Base-by-base conservation (phyloP, 2,113 vertebrate genomes). In the Eretmochelys imbricata region DNA sequence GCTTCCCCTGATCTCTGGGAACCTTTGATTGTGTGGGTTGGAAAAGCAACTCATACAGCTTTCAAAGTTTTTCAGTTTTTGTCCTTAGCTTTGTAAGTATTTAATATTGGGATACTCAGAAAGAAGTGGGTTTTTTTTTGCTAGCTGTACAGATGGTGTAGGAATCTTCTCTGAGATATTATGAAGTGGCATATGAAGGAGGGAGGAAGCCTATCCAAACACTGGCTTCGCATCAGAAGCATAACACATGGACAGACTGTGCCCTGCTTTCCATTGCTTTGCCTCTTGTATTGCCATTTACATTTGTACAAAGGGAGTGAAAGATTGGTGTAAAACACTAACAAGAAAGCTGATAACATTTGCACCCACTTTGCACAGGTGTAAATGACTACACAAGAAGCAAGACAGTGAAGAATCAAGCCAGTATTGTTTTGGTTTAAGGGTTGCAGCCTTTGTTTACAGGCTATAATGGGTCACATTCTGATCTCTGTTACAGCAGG, bases 1-100 rank as follows among this genome's bases (percentile, higher is more conserved):
- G 19, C 65, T 72, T 38, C 65, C 65, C 5, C 65, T n/a, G 65
- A n/a, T 22, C 17, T 38, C 65, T 72, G 65, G 35, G 65, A 20
- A 16, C 10, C 55, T 49, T 14, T 31, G 76, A 62, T 94, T 93
- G 42, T 84, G 38, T 92, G 16, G 38, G 46, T 55, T 78, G 90
- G 76, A 54, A 93, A 93, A 93, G 27, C 2, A 89, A 13, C 24
- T 84, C n/a, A 42, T 81, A 31, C 0, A 1, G 35, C 24, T 85
- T 86, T 65, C 65, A 8, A 13, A 50, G 55, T 62, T 62, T 4
- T 54, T 19, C 31, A 31, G 81, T 90, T 65, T 87, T 8, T n/a
- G 53, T 93, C n/a, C n/a, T 72, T 38, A 72, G 49, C 27, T 84
- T 96, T 92, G 53, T 31, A 48, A 79, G 87, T 35, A 72, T n/a